A percentile compares a stretch with the other conserved stretches of the same genome.
These are phyloP conservation scores for Calliphora vomitoria DNA, from an alignment of 2,888 invertebrate genomes.

Conservation along the genomic window DNA sequence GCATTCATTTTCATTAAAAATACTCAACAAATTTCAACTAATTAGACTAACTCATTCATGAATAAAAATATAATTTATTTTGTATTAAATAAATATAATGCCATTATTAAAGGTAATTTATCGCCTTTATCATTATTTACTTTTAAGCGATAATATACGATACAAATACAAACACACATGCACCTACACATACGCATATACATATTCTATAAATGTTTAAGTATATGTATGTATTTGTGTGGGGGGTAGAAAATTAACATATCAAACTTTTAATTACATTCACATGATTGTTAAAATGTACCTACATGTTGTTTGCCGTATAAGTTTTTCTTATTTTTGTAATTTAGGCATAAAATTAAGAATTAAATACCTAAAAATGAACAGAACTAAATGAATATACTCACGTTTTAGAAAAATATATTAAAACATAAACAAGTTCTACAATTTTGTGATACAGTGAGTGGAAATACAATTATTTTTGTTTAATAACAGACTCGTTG, in stretches of 20 bases:
- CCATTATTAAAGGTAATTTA: slow-evolving; percentile 51
- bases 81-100: slow-evolving; percentile 36
- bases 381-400: slow-evolving; percentile 1
- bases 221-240: not conserved
- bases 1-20: slow-evolving; percentile 1
- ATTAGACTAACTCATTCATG: not conserved
- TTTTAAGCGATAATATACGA: slow-evolving; percentile 11
- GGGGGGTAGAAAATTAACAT: slow-evolving; percentile 40
- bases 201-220: not conserved
- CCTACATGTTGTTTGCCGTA: not conserved
- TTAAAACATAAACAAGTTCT: not conserved
- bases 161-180: not conserved
- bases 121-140: slow-evolving; percentile 49
- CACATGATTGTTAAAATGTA: slow-evolving; percentile 30
- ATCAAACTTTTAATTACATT: slow-evolving; percentile 58
- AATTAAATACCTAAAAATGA: not conserved
- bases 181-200: no score
- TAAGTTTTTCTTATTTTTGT: not conserved
- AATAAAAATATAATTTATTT: slow-evolving; percentile 11
- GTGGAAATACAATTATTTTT: not conserved
- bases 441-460: not conserved
- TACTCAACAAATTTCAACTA: slow-evolving; percentile 9
- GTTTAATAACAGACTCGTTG: no score
- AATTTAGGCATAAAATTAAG: not conserved
- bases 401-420: slow-evolving; percentile 3